Evolutionary conservation across 1,140 invertebrate genomes (phyloP).

Genomic region (Zaprionus taronus): DNA sequence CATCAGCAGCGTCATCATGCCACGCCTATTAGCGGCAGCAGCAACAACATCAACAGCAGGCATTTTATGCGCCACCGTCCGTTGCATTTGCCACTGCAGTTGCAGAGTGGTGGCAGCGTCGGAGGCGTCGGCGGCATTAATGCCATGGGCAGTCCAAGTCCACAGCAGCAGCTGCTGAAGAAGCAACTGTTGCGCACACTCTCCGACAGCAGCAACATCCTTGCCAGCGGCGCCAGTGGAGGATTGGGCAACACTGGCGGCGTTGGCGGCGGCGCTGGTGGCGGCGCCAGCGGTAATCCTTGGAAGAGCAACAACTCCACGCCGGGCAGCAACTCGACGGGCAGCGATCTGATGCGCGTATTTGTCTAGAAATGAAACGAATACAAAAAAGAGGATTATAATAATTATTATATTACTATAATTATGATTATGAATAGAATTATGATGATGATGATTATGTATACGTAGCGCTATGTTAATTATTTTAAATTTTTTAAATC

Average conservation of each 20-base stretch:
- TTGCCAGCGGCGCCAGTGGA: conserved; percentile 20
- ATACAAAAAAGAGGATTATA: conserved; percentile 16
- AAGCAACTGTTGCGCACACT: conserved; percentile 69
- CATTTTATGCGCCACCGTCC: conserved; percentile 38
- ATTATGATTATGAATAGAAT: conserved; percentile 37
- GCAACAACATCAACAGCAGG: conserved; percentile 19
- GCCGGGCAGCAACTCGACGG: conserved; percentile 54
- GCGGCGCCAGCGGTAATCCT: conserved; percentile 48
- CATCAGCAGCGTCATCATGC: conserved; percentile 30
- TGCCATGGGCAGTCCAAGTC: conserved; percentile 40
- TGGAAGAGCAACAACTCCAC: conserved; percentile 69
- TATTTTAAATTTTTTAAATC: conserved; percentile 65
- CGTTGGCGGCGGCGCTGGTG: conserved; percentile 6
- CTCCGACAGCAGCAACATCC: conserved; percentile 68
- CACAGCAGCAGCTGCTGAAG: conserved; percentile 61
- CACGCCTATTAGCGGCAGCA: conserved; percentile 30
- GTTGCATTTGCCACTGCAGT: conserved; percentile 43
- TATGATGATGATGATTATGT: conserved; percentile 29
- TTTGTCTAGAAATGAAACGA: conserved; percentile 58
- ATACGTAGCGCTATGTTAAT: conserved; percentile 55
- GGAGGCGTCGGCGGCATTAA: neutral
- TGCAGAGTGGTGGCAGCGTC: conserved; percentile 18
- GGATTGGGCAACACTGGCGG: conserved; percentile 29
- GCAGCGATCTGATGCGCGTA: conserved; percentile 75
- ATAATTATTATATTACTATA: neutral